Base-by-base conservation (phyloP, 2,888 invertebrate species). In the Abrostola triplasia region DNA sequence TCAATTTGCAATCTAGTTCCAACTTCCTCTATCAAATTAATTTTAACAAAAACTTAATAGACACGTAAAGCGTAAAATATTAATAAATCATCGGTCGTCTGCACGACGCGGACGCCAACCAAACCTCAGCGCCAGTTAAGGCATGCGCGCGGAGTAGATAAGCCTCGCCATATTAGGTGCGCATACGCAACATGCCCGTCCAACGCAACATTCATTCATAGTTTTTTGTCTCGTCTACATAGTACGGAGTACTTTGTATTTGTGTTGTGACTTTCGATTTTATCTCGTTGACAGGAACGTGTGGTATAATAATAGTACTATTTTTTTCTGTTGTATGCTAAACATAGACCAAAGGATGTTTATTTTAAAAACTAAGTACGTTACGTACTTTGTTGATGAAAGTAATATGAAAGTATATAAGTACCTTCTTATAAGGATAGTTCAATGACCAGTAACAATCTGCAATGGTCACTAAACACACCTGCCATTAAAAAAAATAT, bases 131-230 rank as follows among this genome's bases (percentile, higher is more conserved):
- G 12, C 65, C 75, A 51, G 44, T 49, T 49, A 70, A 63, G 70
- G 74, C 12, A 73, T 51, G 51, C 44, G 37, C 48, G 44, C 47
- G 13, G 35, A 67, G 24, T 40, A 58, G 70, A 76, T 70, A 76
- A 79, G 77, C 79, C 69, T 61, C 73, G 59, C 85, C 84, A 66
- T 84, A 82, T 80, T 64, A 60, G 85, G 84, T 72, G 80, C 83
- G 83, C 77, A 66, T 65, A 77, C 82, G 79, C 84, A 78, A 77
- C 76, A 70, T 67, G 68, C 52, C n/a, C n/a, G 60, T 53, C 68
- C 72, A 73, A 79, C 72, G 59, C 70, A 55, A 35, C 56, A 65
- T 80, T 85, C 86, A 88, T 87, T 88, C 84, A 88, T 85, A 66
- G 72, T 75, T 84, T 84, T 85, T 84, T 85, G 61, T 76, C 54